Evolutionary conservation across 2,797 vertebrate species (phyloP).

Genomic region (Molossus alvarezi): DNA sequence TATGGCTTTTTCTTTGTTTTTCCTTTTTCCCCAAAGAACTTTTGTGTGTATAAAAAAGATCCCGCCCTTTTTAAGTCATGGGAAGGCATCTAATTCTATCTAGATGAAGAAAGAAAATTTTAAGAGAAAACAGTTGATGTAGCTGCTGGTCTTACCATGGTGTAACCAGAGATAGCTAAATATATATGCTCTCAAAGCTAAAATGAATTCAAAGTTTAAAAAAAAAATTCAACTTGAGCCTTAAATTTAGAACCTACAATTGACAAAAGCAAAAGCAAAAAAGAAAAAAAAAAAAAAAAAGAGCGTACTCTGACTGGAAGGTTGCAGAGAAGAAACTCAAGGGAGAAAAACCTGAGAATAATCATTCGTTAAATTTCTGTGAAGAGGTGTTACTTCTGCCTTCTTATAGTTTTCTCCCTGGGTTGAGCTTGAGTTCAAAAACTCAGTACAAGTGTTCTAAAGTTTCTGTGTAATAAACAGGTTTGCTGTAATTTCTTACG

Average conservation of each 20-base stretch:
- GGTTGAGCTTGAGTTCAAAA: constrained; percentile 38
- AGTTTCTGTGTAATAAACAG: constrained; percentile 42
- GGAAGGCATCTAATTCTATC: background rate
- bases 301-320: constrained; percentile 44
- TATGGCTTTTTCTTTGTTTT: background rate
- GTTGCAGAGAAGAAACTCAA: background rate
- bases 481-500: constrained; percentile 27
- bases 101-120: constrained; percentile 56
- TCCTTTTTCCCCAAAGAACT: background rate
- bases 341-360: background rate
- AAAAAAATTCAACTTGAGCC: constrained; percentile 52
- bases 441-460: background rate
- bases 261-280: constrained; percentile 47
- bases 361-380: background rate
- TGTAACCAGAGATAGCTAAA: constrained; percentile 66
- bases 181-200: constrained; percentile 70
- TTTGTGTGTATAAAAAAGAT: background rate
- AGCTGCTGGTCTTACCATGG: background rate
- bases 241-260: constrained; percentile 86
- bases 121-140: constrained; percentile 17
- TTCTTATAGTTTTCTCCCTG: background rate
- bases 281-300: background rate
- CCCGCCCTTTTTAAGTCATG: constrained; percentile 10
- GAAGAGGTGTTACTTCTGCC: background rate
- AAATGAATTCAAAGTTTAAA: constrained; percentile 73